Conservation (phyloP, 2,888 invertebrate species). For the Deroplatys truncata region DNA sequence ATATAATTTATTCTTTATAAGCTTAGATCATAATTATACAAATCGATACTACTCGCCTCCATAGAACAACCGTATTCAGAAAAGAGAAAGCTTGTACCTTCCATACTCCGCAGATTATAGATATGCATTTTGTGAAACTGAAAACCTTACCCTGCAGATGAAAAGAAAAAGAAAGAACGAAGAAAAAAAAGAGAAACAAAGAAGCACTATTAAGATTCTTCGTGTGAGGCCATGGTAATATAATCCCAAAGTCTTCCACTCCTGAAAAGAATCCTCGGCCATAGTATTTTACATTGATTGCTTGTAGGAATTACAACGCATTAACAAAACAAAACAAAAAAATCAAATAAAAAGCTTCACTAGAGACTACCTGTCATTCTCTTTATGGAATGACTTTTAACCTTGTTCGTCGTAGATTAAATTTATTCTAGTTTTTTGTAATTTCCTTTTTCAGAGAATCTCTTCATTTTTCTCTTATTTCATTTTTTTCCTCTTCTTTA, state of each 20-base stretch:
- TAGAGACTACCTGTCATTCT: not conserved
- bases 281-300: conserved; percentile 5
- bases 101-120: not conserved
- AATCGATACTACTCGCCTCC: too few relatives aligned
- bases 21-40: too few relatives aligned
- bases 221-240: not conserved
- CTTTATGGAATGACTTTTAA: conserved; percentile 7
- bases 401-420: conserved; percentile 8
- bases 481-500: not conserved
- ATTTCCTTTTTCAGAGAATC: not conserved
- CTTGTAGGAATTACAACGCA: not conserved
- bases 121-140: not conserved
- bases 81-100: too few relatives aligned
- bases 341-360: not conserved
- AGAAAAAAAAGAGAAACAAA: not conserved
- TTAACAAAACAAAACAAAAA: not conserved
- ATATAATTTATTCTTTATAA: too few relatives aligned
- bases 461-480: not conserved
- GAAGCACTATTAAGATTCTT: not conserved
- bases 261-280: not conserved
- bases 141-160: not conserved
- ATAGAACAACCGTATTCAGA: too few relatives aligned
- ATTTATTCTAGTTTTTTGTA: conserved; percentile 9
- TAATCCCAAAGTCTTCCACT: not conserved
- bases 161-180: not conserved